Percentiles rank a stretch among this genome's conserved stretches.
phyloP scores from a whole-genome alignment of 2,797 vertebrate species.

The Microctenopoma lineatum region DNA sequence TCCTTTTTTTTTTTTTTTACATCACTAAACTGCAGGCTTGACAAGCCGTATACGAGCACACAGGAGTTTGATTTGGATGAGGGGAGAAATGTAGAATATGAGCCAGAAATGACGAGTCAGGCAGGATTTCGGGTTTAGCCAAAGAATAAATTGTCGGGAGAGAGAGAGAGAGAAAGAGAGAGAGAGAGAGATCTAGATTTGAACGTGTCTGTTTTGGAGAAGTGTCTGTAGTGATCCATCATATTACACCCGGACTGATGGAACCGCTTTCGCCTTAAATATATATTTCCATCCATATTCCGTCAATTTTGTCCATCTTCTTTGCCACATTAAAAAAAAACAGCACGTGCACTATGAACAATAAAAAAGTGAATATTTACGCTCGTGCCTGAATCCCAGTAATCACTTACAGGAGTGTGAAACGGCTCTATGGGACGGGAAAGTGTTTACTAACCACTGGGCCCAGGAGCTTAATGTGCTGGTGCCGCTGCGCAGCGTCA shows the following conservation, averaged over 20 bases:
- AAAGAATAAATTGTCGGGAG: constrained; percentile 46
- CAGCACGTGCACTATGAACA: neutral
- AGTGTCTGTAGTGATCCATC: constrained; percentile 61
- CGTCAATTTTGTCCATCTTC: constrained; percentile 19
- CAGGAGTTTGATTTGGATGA: constrained; percentile 77
- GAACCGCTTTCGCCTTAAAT: constrained; percentile 15
- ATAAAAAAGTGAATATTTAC: constrained; percentile 18
- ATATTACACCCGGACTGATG: constrained; percentile 46
- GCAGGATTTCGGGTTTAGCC: constrained; percentile 44
- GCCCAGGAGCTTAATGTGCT: constrained; percentile 23
- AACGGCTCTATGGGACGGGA: constrained; percentile 53
- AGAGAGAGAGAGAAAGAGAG: constrained; percentile 3
- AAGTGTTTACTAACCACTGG: constrained; percentile 49
- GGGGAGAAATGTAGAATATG: constrained; percentile 80
- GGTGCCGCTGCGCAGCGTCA: neutral
- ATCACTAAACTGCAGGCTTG: constrained; percentile 80
- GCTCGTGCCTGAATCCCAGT: constrained; percentile 23
- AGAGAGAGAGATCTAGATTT: constrained; percentile 15
- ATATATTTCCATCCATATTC: constrained; percentile 17
- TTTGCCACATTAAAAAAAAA: neutral
- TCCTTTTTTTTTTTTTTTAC: constrained; percentile 72
- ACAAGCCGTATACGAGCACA: constrained; percentile 75
- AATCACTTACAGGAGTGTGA: constrained; percentile 49
- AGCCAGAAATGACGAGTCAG: constrained; percentile 80
- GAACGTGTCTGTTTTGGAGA: constrained; percentile 35